A percentile compares a stretch with the other conserved stretches of the same genome.
phyloP scores from a whole-genome alignment of 2,888 invertebrate species.

The Synergus laeviventris region DNA sequence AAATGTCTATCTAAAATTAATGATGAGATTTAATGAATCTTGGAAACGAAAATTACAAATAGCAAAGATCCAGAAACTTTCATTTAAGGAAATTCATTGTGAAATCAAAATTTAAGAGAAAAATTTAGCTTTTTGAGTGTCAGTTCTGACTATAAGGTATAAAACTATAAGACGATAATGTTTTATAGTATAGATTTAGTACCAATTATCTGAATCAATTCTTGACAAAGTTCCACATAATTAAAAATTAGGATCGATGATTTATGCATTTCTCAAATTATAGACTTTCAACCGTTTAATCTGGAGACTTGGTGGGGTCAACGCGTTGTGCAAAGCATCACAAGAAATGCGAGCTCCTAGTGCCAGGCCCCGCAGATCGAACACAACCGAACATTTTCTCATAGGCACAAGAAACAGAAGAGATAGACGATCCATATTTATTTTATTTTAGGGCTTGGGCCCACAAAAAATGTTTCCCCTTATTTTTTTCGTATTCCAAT shows the following conservation, averaged over 20 bases:
- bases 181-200: too few species aligned
- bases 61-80: too few species aligned
- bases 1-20: too few species aligned
- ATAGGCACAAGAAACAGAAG: constrained; percentile 72
- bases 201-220: too few species aligned
- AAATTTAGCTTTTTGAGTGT: too few species aligned
- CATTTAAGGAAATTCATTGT: too few species aligned
- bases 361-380: constrained; percentile 69
- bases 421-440: constrained; percentile 54
- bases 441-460: neutral
- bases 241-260: neutral
- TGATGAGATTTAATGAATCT: too few species aligned
- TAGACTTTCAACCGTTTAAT: constrained; percentile 88
- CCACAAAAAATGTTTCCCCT: neutral
- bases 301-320: constrained; percentile 87
- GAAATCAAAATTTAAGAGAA: too few species aligned
- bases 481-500: constrained; percentile 14
- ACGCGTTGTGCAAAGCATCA: constrained; percentile 83
- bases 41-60: too few species aligned
- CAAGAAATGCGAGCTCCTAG: constrained; percentile 73
- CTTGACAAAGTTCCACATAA: neutral
- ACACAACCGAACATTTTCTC: constrained; percentile 70
- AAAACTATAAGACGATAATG: too few species aligned
- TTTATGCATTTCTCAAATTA: constrained; percentile 37
- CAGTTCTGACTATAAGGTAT: too few species aligned